phyloP scores from a whole-genome alignment of 2,888 invertebrate species.

The Amorpha juglandis region DNA sequence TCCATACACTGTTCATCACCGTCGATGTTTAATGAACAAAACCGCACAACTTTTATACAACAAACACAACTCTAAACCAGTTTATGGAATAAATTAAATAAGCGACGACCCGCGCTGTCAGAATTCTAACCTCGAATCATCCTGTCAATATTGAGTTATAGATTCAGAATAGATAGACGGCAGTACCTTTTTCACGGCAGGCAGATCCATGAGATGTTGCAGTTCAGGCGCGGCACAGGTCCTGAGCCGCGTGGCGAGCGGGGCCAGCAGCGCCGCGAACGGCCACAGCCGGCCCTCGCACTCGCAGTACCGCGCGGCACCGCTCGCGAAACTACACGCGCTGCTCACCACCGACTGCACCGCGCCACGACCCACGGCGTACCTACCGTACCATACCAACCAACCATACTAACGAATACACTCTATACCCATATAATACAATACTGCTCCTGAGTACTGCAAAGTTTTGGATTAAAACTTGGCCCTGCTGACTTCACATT shows the following conservation, averaged over 20 bases:
- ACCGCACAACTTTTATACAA: no score
- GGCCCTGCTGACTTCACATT: no score
- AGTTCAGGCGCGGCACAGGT: conserved; percentile 93
- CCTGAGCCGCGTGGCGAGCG: conserved; percentile 89
- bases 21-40: no score
- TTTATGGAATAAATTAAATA: no score
- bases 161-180: neutral
- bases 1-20: no score
- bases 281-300: conserved; percentile 93
- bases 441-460: no score
- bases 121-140: no score
- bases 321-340: conserved; percentile 76
- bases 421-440: no score
- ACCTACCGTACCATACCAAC: conserved; percentile 66
- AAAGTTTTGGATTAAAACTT: no score
- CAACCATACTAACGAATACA: neutral
- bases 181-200: conserved; percentile 90
- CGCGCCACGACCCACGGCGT: conserved; percentile 89
- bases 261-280: conserved; percentile 89
- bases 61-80: no score
- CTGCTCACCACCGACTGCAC: conserved; percentile 89
- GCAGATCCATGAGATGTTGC: conserved; percentile 93
- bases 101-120: no score
- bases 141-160: no score
- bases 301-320: conserved; percentile 87